A percentile compares a stretch with the other conserved stretches of the same genome.
These are phyloP conservation scores for Drosophila lacteicornis DNA, from an alignment of 1,140 invertebrate species.

Conservation along the genomic window DNA sequence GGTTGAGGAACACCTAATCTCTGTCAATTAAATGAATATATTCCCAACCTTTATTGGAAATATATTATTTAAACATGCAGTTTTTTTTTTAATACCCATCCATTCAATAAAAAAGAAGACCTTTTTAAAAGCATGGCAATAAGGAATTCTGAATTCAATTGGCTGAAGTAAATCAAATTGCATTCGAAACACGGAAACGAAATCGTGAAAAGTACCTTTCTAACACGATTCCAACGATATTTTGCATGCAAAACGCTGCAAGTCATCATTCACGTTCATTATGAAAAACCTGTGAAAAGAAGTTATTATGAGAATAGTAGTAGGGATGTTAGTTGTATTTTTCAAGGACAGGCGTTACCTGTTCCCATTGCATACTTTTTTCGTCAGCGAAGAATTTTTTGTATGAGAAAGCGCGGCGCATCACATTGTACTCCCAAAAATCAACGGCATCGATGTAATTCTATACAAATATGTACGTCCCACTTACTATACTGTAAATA, in stretches of 20 bases:
- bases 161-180: neutral
- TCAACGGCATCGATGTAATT: neutral
- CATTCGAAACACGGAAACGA: neutral
- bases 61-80: neutral
- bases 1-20: neutral
- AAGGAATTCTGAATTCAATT: neutral
- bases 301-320: constrained; percentile 24
- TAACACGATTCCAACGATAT: constrained; percentile 23
- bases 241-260: constrained; percentile 30
- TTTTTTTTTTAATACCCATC: neutral
- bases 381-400: constrained; percentile 13
- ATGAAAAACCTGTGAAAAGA: constrained; percentile 39
- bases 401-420: constrained; percentile 3
- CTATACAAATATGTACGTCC: neutral
- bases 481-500: neutral
- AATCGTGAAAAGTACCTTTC: constrained; percentile 12
- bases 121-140: neutral
- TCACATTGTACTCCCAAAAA: neutral
- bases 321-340: constrained; percentile 6
- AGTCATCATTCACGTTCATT: constrained; percentile 33
- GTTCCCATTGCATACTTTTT: constrained; percentile 21
- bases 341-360: constrained; percentile 32
- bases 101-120: neutral
- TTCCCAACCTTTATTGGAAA: neutral
- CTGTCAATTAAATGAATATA: neutral